Evolutionary conservation across 2,113 vertebrate species (phyloP).

Genomic region (Thomomys bottae): DNA sequence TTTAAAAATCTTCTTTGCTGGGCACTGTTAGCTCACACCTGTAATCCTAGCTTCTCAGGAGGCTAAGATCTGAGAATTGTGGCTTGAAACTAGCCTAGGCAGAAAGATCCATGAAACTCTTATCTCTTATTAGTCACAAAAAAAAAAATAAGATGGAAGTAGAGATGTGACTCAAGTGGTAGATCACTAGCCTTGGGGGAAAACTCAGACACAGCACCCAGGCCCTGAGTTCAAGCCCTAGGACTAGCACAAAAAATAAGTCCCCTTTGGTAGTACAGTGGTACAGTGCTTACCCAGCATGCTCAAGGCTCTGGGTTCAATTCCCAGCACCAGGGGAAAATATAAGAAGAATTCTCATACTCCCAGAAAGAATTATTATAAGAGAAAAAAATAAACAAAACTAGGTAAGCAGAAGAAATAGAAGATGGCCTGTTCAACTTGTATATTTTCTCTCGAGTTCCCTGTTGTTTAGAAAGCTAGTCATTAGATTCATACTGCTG

Average conservation of each 20-base stretch:
- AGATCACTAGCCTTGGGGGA: too few relatives aligned
- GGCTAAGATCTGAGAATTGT: too few relatives aligned
- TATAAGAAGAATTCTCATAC: not conserved
- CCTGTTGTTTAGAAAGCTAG: not conserved
- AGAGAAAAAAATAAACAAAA: not conserved
- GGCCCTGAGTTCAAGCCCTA: too few relatives aligned
- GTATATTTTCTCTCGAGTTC: not conserved
- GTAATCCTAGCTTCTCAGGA: too few relatives aligned
- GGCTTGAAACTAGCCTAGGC: too few relatives aligned
- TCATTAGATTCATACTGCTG: not conserved
- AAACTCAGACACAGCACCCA: too few relatives aligned
- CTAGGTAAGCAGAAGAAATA: not conserved
- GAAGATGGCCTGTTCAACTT: not conserved
- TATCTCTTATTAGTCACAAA: too few relatives aligned
- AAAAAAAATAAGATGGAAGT: too few relatives aligned
- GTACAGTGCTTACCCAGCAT: not conserved
- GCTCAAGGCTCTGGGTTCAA: not conserved
- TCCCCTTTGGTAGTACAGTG: not conserved
- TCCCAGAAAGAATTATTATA: not conserved
- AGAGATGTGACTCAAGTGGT: too few relatives aligned
- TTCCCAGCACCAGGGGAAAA: not conserved
- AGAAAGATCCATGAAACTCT: too few relatives aligned
- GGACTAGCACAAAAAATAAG: too few relatives aligned
- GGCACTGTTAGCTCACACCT: too few relatives aligned
- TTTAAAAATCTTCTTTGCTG: not conserved